phyloP scores from a whole-genome alignment of 2,797 vertebrate species.

The Spheniscus humboldti region DNA sequence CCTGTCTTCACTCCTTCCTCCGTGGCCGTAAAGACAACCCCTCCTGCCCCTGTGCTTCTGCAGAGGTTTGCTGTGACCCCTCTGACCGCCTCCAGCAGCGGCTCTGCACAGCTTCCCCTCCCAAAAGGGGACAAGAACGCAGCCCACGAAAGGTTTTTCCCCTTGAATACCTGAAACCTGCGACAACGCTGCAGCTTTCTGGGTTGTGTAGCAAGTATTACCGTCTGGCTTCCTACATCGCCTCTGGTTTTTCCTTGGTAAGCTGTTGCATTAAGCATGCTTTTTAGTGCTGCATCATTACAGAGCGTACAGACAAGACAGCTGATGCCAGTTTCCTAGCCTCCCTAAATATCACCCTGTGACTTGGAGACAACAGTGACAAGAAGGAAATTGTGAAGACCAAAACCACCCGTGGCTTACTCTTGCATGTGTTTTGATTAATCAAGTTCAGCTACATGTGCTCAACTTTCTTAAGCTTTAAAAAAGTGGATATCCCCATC shows the following conservation, averaged over 20 bases:
- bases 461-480: not conserved
- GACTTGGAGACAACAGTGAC: not conserved
- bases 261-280: not conserved
- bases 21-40: rapidly evolving
- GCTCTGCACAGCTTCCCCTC: not conserved
- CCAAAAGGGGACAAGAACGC: rapidly evolving
- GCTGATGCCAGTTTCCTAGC: not conserved
- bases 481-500: not conserved
- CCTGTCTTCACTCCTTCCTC: not conserved
- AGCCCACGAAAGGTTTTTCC: rapidly evolving
- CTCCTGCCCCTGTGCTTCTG: no score
- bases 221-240: rapidly evolving
- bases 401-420: rapidly evolving
- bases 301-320: not conserved
- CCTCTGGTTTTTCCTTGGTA: rapidly evolving
- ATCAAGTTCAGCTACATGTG: rapidly evolving
- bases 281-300: rapidly evolving
- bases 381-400: not conserved
- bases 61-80: not conserved
- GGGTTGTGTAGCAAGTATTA: rapidly evolving
- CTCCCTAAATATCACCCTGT: not conserved
- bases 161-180: not conserved
- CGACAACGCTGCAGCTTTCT: rapidly evolving
- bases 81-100: rapidly evolving
- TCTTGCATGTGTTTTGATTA: rapidly evolving